A percentile compares a stretch with the other conserved stretches of the same genome.
These are phyloP conservation scores for Melitaea cinxia DNA, from an alignment of 1,140 invertebrate species.

Conservation along the genomic window DNA sequence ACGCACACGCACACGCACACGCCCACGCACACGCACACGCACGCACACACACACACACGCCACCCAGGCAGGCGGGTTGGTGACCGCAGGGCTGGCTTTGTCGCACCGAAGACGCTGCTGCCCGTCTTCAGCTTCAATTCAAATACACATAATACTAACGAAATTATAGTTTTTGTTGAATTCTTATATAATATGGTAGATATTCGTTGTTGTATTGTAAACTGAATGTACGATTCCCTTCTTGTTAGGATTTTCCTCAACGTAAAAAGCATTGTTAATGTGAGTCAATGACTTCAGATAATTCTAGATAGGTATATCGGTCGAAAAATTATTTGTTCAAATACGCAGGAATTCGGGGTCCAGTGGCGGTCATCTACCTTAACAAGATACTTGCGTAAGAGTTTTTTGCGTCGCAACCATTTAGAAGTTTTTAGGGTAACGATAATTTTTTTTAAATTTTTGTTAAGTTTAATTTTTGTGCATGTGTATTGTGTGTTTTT, in stretches of 20 bases:
- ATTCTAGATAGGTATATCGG: constrained; percentile 23
- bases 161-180: background rate
- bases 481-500: too few relatives aligned
- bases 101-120: too few relatives aligned
- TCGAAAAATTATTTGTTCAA: constrained; percentile 21
- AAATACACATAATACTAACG: background rate
- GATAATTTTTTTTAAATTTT: constrained; percentile 11
- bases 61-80: too few relatives aligned
- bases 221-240: background rate
- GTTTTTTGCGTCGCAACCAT: constrained; percentile 13
- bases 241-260: constrained; percentile 14
- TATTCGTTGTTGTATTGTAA: constrained; percentile 1
- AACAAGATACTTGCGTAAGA: constrained; percentile 21
- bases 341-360: constrained; percentile 10
- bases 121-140: too few relatives aligned
- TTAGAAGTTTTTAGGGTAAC: constrained; percentile 21
- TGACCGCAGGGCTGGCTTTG: too few relatives aligned
- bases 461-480: too few relatives aligned
- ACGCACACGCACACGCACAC: too few relatives aligned
- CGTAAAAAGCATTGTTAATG: constrained; percentile 9
- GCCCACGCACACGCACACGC: too few relatives aligned
- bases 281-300: constrained; percentile 26
- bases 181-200: background rate
- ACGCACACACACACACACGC: too few relatives aligned
- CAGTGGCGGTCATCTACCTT: constrained; percentile 24